Percentiles rank a stretch among this genome's conserved stretches.
Evolutionary conservation across 2,113 vertebrate species (phyloP).

Genomic region (Aegotheles bennettii): DNA sequence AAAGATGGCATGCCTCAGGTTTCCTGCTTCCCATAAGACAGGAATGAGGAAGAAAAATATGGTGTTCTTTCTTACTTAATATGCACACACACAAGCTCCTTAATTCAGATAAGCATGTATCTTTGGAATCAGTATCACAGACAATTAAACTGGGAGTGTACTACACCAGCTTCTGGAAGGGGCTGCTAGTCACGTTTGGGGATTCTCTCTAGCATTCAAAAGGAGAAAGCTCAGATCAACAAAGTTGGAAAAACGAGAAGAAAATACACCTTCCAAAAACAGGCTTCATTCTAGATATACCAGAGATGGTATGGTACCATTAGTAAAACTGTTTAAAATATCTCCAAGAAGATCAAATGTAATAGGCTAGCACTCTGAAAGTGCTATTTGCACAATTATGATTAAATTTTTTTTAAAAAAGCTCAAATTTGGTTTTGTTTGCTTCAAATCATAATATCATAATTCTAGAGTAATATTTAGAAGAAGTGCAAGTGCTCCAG

Average conservation of each 20-base stretch:
- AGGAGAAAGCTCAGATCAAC: not conserved
- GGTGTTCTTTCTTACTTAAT: not conserved
- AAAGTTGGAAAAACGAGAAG: not conserved
- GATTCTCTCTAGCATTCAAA: not conserved
- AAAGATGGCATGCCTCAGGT: not conserved
- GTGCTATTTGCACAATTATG: not conserved
- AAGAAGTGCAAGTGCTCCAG: not conserved
- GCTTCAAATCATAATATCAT: not conserved
- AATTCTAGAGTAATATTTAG: not conserved
- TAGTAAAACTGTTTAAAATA: not conserved
- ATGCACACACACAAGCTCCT: not conserved
- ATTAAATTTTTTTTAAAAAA: not conserved
- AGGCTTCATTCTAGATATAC: not conserved
- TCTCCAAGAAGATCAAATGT: not conserved
- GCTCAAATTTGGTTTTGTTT: not conserved
- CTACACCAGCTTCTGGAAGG: not conserved
- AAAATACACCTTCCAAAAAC: not conserved
- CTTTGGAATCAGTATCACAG: not conserved
- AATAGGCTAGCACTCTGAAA: not conserved
- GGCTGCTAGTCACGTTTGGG: not conserved
- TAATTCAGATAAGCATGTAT: not conserved
- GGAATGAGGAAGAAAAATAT: not conserved
- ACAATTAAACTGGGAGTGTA: not conserved
- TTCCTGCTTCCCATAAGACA: not conserved
- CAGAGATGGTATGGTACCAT: not conserved